Percentiles rank a stretch among this genome's conserved stretches.
phyloP scores from a whole-genome alignment of 2,113 vertebrate genomes.

The Argyrosomus japonicus region DNA sequence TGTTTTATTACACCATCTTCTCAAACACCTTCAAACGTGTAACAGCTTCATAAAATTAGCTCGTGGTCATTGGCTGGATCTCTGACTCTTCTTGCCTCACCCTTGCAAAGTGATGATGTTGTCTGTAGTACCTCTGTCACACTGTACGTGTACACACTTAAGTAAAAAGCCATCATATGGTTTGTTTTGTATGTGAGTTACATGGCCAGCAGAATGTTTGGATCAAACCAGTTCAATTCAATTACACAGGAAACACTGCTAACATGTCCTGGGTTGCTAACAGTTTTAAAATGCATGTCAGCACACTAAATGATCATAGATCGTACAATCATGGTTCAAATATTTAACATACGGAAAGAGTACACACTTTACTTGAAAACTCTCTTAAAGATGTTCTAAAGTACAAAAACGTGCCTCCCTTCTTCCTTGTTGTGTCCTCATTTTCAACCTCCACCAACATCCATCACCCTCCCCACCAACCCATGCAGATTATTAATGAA shows the following conservation, averaged over 20 bases:
- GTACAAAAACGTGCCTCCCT: not conserved
- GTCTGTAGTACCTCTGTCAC: not conserved
- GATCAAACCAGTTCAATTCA: not conserved
- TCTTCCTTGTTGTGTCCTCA: constrained; percentile 24
- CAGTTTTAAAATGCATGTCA: not conserved
- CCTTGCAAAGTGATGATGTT: not conserved
- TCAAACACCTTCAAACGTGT: not conserved
- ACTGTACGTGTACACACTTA: no score
- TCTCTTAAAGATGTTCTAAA: not conserved
- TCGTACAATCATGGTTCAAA: no score
- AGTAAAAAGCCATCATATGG: not conserved
- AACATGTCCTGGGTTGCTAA: constrained; percentile 16
- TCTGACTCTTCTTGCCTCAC: not conserved
- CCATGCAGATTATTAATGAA: constrained; percentile 78
- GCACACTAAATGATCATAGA: not conserved
- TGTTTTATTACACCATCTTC: not conserved
- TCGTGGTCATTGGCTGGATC: not conserved
- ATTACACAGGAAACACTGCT: constrained; percentile 19
- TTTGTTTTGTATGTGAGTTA: not conserved
- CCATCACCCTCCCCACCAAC: constrained; percentile 24
- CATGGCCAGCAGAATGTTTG: constrained; percentile 2
- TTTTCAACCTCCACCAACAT: constrained; percentile 34
- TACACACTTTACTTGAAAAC: not conserved
- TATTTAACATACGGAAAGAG: no score
- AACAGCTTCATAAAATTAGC: not conserved